phyloP scores from a whole-genome alignment of 2,888 invertebrate species.

The Julus scandinavius region DNA sequence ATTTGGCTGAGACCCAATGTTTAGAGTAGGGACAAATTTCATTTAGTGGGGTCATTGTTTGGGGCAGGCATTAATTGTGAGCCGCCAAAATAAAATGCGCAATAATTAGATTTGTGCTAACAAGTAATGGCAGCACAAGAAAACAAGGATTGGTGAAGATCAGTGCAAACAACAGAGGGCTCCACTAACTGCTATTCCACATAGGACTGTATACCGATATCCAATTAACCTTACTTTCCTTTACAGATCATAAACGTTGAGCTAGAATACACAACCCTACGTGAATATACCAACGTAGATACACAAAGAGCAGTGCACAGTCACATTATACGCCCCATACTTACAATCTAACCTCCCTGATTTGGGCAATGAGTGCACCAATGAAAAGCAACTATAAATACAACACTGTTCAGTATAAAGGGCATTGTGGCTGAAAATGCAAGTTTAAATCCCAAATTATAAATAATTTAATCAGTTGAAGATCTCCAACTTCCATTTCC shows the following conservation, averaged over 20 bases:
- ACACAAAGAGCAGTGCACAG: slow-evolving; percentile 19
- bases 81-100: not conserved
- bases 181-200: slow-evolving; percentile 11
- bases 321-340: not conserved
- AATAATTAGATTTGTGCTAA: slow-evolving; percentile 44
- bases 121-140: slow-evolving; percentile 29
- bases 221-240: slow-evolving; percentile 46
- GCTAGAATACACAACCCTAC: slow-evolving; percentile 34
- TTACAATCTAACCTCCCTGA: slow-evolving; percentile 13
- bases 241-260: slow-evolving; percentile 10
- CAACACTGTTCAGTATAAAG: not conserved
- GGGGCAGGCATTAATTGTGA: slow-evolving; percentile 24
- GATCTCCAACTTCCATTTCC: not conserved
- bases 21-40: not conserved
- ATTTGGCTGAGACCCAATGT: not conserved
- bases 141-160: slow-evolving; percentile 38
- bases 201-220: not conserved
- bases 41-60: not conserved
- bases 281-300: not conserved
- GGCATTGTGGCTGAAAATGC: not conserved
- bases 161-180: slow-evolving; percentile 8
- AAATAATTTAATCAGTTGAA: not conserved
- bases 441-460: not conserved
- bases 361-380: slow-evolving; percentile 13
- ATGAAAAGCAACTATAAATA: not conserved